These are phyloP conservation scores for Anabacerthia variegaticeps DNA, from an alignment of 2,797 vertebrate species.

Conservation along the genomic window DNA sequence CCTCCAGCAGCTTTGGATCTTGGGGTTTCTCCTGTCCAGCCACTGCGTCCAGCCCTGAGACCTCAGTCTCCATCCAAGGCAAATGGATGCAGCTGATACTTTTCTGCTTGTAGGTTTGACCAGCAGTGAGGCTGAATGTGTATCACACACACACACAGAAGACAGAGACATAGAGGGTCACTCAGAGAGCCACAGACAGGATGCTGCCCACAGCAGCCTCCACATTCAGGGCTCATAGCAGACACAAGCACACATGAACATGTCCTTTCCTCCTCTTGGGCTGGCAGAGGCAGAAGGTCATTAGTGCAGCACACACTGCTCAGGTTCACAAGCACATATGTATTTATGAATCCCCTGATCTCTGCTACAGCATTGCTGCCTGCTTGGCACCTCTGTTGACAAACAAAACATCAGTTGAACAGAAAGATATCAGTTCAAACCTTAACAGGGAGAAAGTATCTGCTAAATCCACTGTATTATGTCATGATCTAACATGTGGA, in stretches of 20 bases:
- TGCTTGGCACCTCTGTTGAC: not conserved
- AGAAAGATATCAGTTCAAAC: not conserved
- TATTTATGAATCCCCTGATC: fast-evolving
- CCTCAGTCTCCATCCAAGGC: fast-evolving
- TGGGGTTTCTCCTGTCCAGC: not conserved
- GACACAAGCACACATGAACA: not conserved
- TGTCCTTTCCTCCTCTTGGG: fast-evolving
- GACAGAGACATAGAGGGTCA: not conserved
- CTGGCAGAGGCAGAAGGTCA: not conserved
- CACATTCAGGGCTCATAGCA: not conserved
- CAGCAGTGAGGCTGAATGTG: not conserved
- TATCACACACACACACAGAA: fast-evolving
- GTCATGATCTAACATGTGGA: not conserved
- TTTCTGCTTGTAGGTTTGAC: not conserved
- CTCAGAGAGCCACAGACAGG: not conserved
- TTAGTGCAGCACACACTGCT: fast-evolving
- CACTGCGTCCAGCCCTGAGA: not conserved
- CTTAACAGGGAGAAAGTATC: not conserved
- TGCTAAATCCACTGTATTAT: not conserved
- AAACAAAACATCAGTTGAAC: not conserved
- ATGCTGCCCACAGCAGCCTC: fast-evolving
- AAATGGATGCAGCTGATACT: not conserved
- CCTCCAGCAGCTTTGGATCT: not conserved
- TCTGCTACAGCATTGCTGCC: fast-evolving
- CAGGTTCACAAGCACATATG: fast-evolving